Base-by-base conservation (phyloP, 2,113 vertebrate species). In the Myotis davidii region DNA sequence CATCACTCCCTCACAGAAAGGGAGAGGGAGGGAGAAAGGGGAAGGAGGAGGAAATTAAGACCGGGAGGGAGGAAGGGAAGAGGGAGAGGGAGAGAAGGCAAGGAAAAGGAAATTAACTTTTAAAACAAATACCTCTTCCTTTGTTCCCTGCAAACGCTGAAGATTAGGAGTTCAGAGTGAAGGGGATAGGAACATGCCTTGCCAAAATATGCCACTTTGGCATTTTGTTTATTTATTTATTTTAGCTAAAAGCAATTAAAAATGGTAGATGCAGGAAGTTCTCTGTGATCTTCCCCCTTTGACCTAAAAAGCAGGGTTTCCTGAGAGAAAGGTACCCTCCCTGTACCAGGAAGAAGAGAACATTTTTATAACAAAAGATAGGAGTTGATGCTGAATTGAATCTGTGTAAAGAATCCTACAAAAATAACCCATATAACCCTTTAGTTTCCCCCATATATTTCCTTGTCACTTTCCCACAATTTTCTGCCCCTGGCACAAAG, bases 241-340 rank as follows among this genome's bases (percentile, higher is more conserved):
- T 85, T n/a, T 25, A 95, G 34, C 34, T 25, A 76, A 95, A 87
- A 69, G 25, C 45, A 82, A 37, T 1, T 20, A 27, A 56, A 82
- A 76, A 59, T 27, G 39, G 48, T 32, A 39, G 18, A 56, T 39
- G 5, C 56, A 74, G 25, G 37, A 67, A 59, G 9, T 6, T 27
- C 14, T 82, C 42, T 82, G 45, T 48, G 37, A 37, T 27, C 6
- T 9, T 65, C 21, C 9, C 2, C 73, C 5, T 81, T 87, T 56
- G 48, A 81, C 65, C 12, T 48, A 73, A 86, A 86, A 91, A 94
- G 45, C 32, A 87, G 74, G 25, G 48, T 65, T 87, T 82, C 32
- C 34, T 65, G 6, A 18, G 23, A 91, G 45, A 82, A 81, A 45
- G 18, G 9, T 74, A 3, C 3, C 48, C 32, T 74, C 48, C 48